Base-by-base conservation (phyloP, 2,113 vertebrate genomes). In the Phoenicopterus ruber region DNA sequence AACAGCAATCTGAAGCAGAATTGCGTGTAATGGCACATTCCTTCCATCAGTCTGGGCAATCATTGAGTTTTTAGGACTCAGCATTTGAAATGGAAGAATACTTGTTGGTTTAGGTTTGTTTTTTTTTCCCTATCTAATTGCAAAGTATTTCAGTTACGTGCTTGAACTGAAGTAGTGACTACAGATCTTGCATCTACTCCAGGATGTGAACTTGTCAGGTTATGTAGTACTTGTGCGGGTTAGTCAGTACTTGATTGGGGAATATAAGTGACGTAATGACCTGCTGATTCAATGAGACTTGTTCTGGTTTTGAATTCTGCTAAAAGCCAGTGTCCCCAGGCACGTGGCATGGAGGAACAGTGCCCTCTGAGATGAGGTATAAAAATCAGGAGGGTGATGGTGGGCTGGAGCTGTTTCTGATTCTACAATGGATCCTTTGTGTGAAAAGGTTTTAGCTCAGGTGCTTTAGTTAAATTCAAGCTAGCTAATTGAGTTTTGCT, bases 391-490 rank as follows among this genome's bases (percentile, higher is more conserved):
- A 65, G 55, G 19, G 14, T 55, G 18, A 40, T 26, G 40, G 29
- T 61, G 34, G 31, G 16, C 76, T 79, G 46, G 52, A 82, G 34
- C 44, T 47, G 5, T 6, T 86, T 13, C n/a, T 58, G 70, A 25
- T 66, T 80, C 73, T 46, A 9, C 46, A 44, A 3, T 5, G 2
- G 31, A 44, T 85, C 38, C 49, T 55, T 34, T 40, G 47, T 31
- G 17, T 77, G 42, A n/a, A 80, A 58, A 25, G 26, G n/a, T 31
- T 87, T 91, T 70, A 66, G 73, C 29, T 87, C 65, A 88, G 85
- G 86, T 97, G 76, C 72, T 92, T 77, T 26, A 58, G 66, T 76
- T 90, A 77, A 76, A 89, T 47, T 90, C 77, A 55, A 50, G 42
- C 49, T 42, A 77, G 44, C 47, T 84, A 61, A 94, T 11, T 82